A percentile compares a stretch with the other conserved stretches of the same genome.
Evolutionary conservation across 2,797 vertebrate genomes (phyloP).

Genomic region (Macropodus opercularis): DNA sequence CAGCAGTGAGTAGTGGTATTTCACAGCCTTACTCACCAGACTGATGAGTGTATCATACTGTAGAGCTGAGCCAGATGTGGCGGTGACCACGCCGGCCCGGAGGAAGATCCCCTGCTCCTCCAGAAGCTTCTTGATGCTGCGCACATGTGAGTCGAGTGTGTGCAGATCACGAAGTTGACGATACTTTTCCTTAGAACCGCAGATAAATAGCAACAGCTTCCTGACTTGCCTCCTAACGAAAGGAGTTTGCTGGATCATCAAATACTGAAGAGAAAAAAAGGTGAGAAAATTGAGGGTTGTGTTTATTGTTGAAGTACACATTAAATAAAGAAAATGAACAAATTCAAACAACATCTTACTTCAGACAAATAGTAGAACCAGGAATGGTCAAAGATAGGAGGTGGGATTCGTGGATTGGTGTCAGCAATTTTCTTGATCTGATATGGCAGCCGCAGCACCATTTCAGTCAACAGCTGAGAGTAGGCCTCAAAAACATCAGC

Average conservation of each 20-base stretch:
- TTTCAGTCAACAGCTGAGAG: constrained; percentile 97
- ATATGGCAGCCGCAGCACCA: constrained; percentile 96
- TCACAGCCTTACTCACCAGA: constrained; percentile 89
- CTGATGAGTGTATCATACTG: constrained; percentile 97
- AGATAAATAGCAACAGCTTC: constrained; percentile 97
- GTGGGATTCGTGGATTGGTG: constrained; percentile 93
- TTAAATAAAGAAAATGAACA: not conserved
- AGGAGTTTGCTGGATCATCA: constrained; percentile 99
- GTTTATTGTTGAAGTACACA: not conserved
- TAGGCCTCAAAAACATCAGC: constrained; percentile 99
- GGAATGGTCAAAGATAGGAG: constrained; percentile 96
- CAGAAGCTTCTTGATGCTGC: constrained; percentile 95
- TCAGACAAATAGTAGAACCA: constrained; percentile 99
- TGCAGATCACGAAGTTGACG: constrained; percentile 96
- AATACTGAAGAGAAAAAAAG: constrained; percentile 82
- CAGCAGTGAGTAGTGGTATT: not conserved
- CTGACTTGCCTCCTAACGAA: constrained; percentile 97
- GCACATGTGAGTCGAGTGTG: constrained; percentile 94
- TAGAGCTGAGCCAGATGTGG: constrained; percentile 94
- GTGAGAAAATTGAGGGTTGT: not conserved
- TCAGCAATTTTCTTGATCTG: constrained; percentile 99
- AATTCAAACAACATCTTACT: constrained; percentile 69
- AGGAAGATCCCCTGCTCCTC: constrained; percentile 98
- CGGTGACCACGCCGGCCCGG: constrained; percentile 92
- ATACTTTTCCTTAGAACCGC: constrained; percentile 98